Base-by-base conservation (phyloP, 2,797 vertebrate genomes). In the Eurystomus glaucurus region DNA sequence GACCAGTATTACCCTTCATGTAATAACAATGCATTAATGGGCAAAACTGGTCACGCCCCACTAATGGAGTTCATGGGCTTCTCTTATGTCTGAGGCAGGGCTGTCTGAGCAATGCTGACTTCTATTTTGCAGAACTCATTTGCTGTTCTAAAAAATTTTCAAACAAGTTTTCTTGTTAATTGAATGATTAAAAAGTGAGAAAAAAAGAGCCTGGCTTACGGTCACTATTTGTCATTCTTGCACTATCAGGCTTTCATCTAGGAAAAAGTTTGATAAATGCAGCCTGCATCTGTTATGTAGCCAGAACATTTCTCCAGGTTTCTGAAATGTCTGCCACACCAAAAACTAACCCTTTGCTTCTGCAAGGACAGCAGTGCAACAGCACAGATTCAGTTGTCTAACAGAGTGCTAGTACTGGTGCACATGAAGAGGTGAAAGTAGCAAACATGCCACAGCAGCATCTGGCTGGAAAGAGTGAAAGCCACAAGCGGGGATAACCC, bases 321-420 rank as follows among this genome's bases (percentile, higher is more conserved):
- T 87, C 64, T 33, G 29, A 68, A 80, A 89, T 55, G 76, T 29
- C 31, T 71, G 43, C 9, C 61, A 62, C 57, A 78, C 4, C 12
- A 66, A 82, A 45, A 50, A 22, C 5, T 21, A 29, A 5, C 7
- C 33, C 21, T 65, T 48, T 48, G 21, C 33, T 70, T 66, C 31
- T 43, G 48, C 31, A 82, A 70, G 37, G 21, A 57, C 2, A 51
- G 46, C 23, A 37, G 6, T 7, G 28, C 14, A 64, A 22, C 25
- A 37, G 37, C 2, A 19, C 28, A 26, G 57, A 29, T 37, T 57
- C 66, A 14, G 7, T 2, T 61, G 46, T 54, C 71, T 19, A 55
- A 43, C 19, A 64, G 26, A 19, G 4, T 0, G 2, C 13, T 62
- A 64, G n/a, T 9, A 62, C 12, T 5, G 0, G 0, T 3, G 9